Base-by-base conservation (phyloP, 2,888 invertebrate genomes). In the Fissipunctia ypsillon region DNA sequence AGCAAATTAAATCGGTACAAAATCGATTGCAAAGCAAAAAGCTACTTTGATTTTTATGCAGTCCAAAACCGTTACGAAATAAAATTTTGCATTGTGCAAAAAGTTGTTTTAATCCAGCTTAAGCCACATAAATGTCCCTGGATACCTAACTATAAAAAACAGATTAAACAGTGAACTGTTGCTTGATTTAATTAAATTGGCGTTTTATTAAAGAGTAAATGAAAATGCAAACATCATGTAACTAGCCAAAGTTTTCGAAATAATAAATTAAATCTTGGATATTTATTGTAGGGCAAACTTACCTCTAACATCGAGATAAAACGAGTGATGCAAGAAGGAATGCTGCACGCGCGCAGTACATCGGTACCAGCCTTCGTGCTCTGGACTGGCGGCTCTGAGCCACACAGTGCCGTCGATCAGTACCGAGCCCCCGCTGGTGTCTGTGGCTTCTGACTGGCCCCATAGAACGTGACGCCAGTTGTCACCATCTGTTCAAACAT, bases 311-410 rank as follows among this genome's bases (percentile, higher is more conserved):
- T 96, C 96, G 22, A 96, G 89, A 84, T 94, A 96, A 75, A 96
- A 96, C 0, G 92, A 91, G 81, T 96, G 95, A 87, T 96, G 96
- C 56, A 96, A 83, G 64, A 94, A 94, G 0, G 96, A 92, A 80
- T 96, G 96, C 65, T 94, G 95, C 0, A 93, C 96, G 75, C 97
- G 97, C 1, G 98, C 98, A 72, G 98, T 97, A 89, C 99, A 99
- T 84, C 98, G 97, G 91, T 98, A 99, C 96, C 98, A 97, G 52
- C 99, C 98, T 91, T 98, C 98, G 87, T 98, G 98, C 83, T 97
- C 97, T 16, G 98, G 97, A n/a, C 97, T 97, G 3, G 97, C 97
- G 12, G 97, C 96, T 84, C 97, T 97, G 2, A 98, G 96, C 95
- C 97, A 97, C 59, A 98, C 95, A 1, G 98, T 98, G 41, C 98